A percentile compares a stretch with the other conserved stretches of the same genome.
Evolutionary conservation across 2,888 invertebrate genomes (phyloP).

Genomic region (Lochmaea crataegi): DNA sequence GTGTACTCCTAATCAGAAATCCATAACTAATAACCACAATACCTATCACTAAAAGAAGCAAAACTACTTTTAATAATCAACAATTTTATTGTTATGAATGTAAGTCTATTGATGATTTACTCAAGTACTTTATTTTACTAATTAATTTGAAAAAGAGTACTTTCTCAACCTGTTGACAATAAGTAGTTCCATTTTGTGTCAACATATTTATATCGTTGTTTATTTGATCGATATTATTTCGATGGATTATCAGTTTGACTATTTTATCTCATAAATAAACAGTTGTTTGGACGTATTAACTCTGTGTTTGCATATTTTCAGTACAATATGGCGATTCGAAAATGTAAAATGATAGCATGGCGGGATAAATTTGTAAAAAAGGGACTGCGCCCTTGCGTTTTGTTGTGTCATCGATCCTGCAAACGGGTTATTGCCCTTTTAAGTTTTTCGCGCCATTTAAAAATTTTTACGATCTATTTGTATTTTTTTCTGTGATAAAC

Average conservation of each 20-base stretch:
- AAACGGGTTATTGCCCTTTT: slow-evolving; percentile 37
- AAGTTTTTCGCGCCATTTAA: slow-evolving; percentile 34
- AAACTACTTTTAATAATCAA: background rate
- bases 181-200: slow-evolving; percentile 12
- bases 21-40: slow-evolving; percentile 6
- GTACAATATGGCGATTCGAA: slow-evolving; percentile 22
- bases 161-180: slow-evolving; percentile 33
- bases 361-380: slow-evolving; percentile 24
- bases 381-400: slow-evolving; percentile 22
- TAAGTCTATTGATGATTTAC: background rate
- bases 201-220: slow-evolving; percentile 17
- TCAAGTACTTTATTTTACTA: background rate
- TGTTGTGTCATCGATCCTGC: slow-evolving; percentile 29
- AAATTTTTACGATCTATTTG: background rate
- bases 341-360: slow-evolving; percentile 10
- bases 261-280: slow-evolving; percentile 29
- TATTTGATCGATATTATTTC: slow-evolving; percentile 15
- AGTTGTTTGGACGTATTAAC: slow-evolving; percentile 8
- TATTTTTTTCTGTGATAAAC: slow-evolving; percentile 1
- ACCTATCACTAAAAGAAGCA: background rate
- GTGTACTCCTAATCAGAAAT: slow-evolving; percentile 23
- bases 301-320: slow-evolving; percentile 10
- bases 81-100: background rate
- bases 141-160: slow-evolving; percentile 20
- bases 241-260: slow-evolving; percentile 18